A percentile compares a stretch with the other conserved stretches of the same genome.
These are phyloP conservation scores for Archocentrus centrarchus DNA, from an alignment of 2,113 vertebrate genomes.

Conservation along the genomic window DNA sequence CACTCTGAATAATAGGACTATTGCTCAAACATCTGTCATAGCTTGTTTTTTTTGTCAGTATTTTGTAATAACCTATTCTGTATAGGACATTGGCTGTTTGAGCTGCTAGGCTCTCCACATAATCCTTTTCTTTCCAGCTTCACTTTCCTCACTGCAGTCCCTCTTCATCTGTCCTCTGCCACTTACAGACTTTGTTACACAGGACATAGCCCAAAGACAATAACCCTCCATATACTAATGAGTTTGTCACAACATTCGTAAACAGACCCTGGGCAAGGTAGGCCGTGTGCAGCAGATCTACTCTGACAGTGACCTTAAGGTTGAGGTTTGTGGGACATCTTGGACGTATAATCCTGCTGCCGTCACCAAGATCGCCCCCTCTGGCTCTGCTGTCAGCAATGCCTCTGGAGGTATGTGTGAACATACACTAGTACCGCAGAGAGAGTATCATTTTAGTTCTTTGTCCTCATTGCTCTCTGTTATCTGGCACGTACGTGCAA, in stretches of 20 bases:
- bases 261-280: slow-evolving; percentile 97
- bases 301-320: slow-evolving; percentile 98
- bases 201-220: slow-evolving; percentile 32
- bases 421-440: slow-evolving; percentile 12
- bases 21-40: slow-evolving; percentile 34
- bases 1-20: slow-evolving; percentile 47
- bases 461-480: slow-evolving; percentile 12
- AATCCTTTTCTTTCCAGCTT: neutral
- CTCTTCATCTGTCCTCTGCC: slow-evolving; percentile 15
- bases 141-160: slow-evolving; percentile 12
- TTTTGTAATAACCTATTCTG: slow-evolving; percentile 16
- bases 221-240: slow-evolving; percentile 39
- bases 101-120: slow-evolving; percentile 8
- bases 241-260: slow-evolving; percentile 48
- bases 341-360: slow-evolving; percentile 99
- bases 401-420: slow-evolving; percentile 92
- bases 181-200: slow-evolving; percentile 36
- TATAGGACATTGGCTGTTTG: slow-evolving; percentile 28
- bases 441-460: slow-evolving; percentile 33
- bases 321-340: slow-evolving; percentile 98
- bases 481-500: slow-evolving; percentile 17
- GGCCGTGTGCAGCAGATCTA: slow-evolving; percentile 99
- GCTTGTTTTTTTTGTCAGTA: slow-evolving; percentile 27
- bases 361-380: slow-evolving; percentile 97
- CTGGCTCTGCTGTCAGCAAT: slow-evolving; percentile 96